Evolutionary conservation across 1,140 invertebrate species (phyloP).

Genomic region (Oryctes rhinoceros): DNA sequence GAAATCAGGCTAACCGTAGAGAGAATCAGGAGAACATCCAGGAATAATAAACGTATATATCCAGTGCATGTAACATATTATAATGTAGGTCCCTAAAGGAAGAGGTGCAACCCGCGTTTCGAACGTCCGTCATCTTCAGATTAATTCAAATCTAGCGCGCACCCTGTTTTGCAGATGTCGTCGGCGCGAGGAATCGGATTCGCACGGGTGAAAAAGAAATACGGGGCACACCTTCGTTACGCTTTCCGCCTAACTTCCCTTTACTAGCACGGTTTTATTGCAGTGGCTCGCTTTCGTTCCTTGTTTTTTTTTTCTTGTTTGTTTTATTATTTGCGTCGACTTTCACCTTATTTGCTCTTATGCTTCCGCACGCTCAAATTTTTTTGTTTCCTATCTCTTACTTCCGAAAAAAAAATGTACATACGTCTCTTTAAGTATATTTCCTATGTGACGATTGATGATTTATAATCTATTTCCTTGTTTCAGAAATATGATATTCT

Average conservation of each 20-base stretch:
- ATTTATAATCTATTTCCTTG: background rate
- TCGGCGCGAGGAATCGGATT: background rate
- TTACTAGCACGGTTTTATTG: background rate
- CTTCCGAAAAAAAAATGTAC: background rate
- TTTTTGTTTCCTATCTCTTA: too few relatives aligned
- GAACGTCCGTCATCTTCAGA: conserved; percentile 34
- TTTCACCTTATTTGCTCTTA: background rate
- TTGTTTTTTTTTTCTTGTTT: background rate
- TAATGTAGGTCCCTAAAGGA: background rate
- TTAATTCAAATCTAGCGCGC: conserved; percentile 10
- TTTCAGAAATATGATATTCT: conserved; percentile 22
- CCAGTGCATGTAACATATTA: conserved; percentile 5
- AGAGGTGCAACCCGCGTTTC: background rate
- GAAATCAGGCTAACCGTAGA: background rate
- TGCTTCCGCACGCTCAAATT: background rate
- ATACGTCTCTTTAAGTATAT: too few relatives aligned
- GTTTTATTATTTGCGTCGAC: background rate
- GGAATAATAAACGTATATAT: conserved; percentile 25
- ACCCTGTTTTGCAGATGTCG: background rate
- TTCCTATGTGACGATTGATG: too few relatives aligned
- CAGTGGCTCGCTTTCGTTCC: background rate
- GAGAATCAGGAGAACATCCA: background rate
- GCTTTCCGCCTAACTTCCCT: background rate
- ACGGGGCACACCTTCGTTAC: background rate
- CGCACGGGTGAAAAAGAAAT: conserved; percentile 10